Base-by-base conservation (phyloP, 2,888 invertebrate species). In the Papilio elwesi region DNA sequence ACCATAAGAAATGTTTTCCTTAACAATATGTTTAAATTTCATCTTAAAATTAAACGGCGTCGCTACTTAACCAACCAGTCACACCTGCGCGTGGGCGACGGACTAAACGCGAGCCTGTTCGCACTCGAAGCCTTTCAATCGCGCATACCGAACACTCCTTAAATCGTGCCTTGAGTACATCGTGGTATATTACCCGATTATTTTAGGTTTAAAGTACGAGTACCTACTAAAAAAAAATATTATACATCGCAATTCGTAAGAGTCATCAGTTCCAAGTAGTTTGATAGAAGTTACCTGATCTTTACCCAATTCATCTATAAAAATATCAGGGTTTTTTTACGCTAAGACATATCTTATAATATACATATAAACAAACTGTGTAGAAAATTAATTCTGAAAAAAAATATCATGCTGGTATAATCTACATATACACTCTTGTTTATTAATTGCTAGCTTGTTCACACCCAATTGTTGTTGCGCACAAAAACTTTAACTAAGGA, bases 61-160 rank as follows among this genome's bases (percentile, higher is more conserved):
- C 9, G 16, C 49, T 59, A 62, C 6, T 68, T 51, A 57, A 49
- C 55, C 49, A 66, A 57, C 64, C 15, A 38, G 51, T 66, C 51
- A 26, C 66, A 71, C 57, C 57, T 66, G n/a, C 57, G 64, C 70
- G 70, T 70, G 49, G 65, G 70, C 38, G 49, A n/a, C n/a, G 49
- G 49, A 68, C 26, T 15, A 59, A 68, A 68, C 47, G 15, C 48
- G 55, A 15, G 53, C 38, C 64, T 48, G 38, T 55, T 43, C 48
- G 65, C 57, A 43, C 55, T 71, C 65, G 36, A 48, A 65, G 65
- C 64, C 38, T 65, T 70, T 48, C 43, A 49, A 65, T 65, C 43
- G 12, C 38, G 57, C 65, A 71, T 76, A 74, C 67, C 71, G 52
- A 71, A 26, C 70, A 65, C 43, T 16, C 68, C 64, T 62, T 76